Evolutionary conservation across 2,797 vertebrate species (phyloP).

Genomic region (Cuculus canorus): DNA sequence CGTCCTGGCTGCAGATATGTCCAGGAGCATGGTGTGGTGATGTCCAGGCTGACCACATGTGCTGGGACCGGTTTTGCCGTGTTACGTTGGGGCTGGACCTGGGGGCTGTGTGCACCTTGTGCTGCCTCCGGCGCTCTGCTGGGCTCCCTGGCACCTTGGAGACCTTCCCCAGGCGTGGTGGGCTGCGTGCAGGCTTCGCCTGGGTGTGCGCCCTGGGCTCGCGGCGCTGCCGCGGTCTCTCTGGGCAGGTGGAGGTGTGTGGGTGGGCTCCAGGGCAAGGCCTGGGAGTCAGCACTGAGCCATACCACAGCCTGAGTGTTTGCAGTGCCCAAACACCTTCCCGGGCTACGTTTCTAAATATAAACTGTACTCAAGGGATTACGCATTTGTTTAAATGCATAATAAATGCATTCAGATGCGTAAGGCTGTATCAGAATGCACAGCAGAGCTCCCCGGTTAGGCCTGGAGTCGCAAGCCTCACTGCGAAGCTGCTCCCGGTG

Average conservation of each 20-base stretch:
- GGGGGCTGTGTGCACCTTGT: accelerated
- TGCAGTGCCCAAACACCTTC: slow-evolving; percentile 24
- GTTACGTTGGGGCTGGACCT: accelerated
- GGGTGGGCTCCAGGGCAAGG: background rate
- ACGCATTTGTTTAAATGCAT: slow-evolving; percentile 64
- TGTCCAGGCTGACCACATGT: accelerated
- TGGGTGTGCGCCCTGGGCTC: accelerated
- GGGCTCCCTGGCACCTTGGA: background rate
- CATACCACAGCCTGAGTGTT: background rate
- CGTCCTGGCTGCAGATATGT: accelerated
- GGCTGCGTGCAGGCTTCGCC: background rate
- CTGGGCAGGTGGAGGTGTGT: background rate
- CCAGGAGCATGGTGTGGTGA: accelerated
- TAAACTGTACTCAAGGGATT: slow-evolving; percentile 39
- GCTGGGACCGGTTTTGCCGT: accelerated
- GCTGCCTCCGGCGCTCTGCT: background rate
- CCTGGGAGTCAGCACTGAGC: background rate
- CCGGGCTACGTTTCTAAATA: background rate
- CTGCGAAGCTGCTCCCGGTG: slow-evolving; percentile 3
- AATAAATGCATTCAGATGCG: slow-evolving; percentile 52
- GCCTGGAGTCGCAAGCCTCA: slow-evolving; percentile 21
- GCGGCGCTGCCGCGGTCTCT: accelerated
- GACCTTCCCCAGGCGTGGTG: accelerated
- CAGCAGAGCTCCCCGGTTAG: slow-evolving; percentile 12
- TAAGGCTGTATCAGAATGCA: slow-evolving; percentile 32